These are phyloP conservation scores for Ceratina calcarata DNA, from an alignment of 1,140 invertebrate genomes.

Conservation along the genomic window DNA sequence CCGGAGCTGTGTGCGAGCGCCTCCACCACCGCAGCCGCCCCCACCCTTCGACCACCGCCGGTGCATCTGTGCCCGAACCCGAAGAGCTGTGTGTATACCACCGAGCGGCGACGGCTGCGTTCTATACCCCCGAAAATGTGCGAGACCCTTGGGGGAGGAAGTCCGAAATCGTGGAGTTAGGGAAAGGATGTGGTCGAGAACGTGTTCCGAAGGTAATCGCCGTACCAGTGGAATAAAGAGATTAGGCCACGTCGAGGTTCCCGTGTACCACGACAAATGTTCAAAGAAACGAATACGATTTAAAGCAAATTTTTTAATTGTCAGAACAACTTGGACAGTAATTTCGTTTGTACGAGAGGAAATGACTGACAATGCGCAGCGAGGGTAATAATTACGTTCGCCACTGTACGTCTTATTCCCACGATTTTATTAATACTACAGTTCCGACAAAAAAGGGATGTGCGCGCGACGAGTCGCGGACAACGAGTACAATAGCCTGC, in stretches of 20 bases:
- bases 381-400: conserved; percentile 5
- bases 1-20: conserved; percentile 45
- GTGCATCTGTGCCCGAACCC: conserved; percentile 47
- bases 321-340: background rate
- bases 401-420: conserved; percentile 53
- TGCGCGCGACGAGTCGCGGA: conserved; percentile 46
- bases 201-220: background rate
- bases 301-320: background rate
- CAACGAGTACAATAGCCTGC: conserved; percentile 51
- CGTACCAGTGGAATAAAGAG: background rate
- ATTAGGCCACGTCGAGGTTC: background rate
- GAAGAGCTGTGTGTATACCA: background rate
- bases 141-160: background rate
- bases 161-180: background rate
- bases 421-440: conserved; percentile 54
- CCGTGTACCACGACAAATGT: background rate
- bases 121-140: background rate
- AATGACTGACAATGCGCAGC: background rate
- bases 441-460: conserved; percentile 62
- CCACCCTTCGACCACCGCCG: conserved; percentile 56
- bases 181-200: background rate
- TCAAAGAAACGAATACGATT: background rate
- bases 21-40: conserved; percentile 63
- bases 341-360: background rate
- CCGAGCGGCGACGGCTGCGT: conserved; percentile 2